Evolutionary conservation across 1,140 invertebrate genomes (phyloP).

Genomic region (Drosophila mojavensis): DNA sequence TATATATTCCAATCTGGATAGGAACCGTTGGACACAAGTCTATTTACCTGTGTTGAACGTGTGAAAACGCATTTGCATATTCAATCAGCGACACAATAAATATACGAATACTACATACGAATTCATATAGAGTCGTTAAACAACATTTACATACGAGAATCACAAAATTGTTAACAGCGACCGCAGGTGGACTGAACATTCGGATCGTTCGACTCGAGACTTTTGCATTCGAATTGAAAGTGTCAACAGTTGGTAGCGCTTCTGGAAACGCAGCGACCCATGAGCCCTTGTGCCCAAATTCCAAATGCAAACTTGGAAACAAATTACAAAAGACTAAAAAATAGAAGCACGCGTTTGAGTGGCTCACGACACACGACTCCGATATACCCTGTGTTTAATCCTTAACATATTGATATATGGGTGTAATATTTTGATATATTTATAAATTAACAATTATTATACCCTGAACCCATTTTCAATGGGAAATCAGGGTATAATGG

Average conservation of each 20-base stretch:
- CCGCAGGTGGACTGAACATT: not conserved
- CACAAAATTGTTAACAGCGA: conserved; percentile 65
- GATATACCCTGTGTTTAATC: not conserved
- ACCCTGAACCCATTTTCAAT: no score
- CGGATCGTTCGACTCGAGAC: conserved; percentile 29
- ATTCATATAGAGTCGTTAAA: conserved; percentile 81
- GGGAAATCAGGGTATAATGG: no score
- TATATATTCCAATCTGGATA: conserved; percentile 1
- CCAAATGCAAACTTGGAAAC: conserved; percentile 12
- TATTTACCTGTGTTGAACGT: conserved; percentile 63
- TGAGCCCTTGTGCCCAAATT: conserved; percentile 54
- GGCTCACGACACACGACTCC: not conserved
- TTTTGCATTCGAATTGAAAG: conserved; percentile 73
- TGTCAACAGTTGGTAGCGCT: conserved; percentile 62
- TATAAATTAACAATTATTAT: no score
- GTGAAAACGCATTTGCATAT: conserved; percentile 82
- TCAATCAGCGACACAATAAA: conserved; percentile 82
- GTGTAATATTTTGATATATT: no score
- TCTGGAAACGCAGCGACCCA: conserved; percentile 64
- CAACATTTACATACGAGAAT: conserved; percentile 80
- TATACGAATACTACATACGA: conserved; percentile 70
- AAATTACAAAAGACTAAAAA: not conserved
- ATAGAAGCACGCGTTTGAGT: not conserved
- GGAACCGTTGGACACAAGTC: not conserved
- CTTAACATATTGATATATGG: no score